phyloP scores from a whole-genome alignment of 64 coral and sea anemone genomes.

The Anthopleura sola region DNA sequence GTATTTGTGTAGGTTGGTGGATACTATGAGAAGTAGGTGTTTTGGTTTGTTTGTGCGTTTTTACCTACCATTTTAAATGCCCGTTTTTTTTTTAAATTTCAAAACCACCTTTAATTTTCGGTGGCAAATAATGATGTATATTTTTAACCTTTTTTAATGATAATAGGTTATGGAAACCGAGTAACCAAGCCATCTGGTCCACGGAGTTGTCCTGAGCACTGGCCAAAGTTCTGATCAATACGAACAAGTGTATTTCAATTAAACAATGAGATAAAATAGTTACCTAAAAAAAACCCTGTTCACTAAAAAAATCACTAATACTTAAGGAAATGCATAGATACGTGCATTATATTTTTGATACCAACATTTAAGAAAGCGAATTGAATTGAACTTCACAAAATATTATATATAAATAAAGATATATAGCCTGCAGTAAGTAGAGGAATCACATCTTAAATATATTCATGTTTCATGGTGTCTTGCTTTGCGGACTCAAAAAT shows the following conservation, averaged over 20 bases:
- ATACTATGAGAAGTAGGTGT: no score
- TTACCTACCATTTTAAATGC: no score
- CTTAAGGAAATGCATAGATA: background rate
- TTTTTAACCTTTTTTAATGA: background rate
- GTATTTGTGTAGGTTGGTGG: no score
- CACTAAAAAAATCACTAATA: background rate
- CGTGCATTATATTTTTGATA: background rate
- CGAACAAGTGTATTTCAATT: background rate
- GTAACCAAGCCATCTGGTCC: conserved; percentile 19
- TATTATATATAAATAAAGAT: background rate
- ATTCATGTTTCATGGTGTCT: background rate
- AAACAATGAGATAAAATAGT: background rate
- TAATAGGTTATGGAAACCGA: conserved; percentile 19
- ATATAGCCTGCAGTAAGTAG: background rate
- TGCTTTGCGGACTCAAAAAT: background rate
- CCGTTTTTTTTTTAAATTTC: no score
- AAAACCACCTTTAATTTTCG: background rate
- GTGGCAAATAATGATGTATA: background rate
- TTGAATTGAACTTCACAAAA: background rate
- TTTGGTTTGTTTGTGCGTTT: no score
- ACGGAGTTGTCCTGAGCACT: conserved; percentile 19
- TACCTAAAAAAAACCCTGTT: background rate
- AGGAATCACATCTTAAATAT: background rate
- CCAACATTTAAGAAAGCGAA: background rate
- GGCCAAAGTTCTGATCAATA: conserved; percentile 23